Evolutionary conservation across 1,140 invertebrate genomes (phyloP).

Genomic region (Ips nitidus): DNA sequence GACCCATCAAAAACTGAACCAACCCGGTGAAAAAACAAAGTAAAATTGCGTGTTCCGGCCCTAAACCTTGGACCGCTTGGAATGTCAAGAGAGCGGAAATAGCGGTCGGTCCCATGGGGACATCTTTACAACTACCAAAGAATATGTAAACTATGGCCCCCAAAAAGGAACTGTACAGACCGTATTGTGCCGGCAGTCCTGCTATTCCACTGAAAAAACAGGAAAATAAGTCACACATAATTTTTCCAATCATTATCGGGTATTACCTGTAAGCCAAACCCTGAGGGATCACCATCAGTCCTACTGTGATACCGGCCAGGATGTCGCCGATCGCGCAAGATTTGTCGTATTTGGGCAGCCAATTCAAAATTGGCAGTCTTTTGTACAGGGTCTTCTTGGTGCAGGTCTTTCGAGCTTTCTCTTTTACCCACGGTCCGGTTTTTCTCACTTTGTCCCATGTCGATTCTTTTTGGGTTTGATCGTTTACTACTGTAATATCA

Average conservation of each 20-base stretch:
- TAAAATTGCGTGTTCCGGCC: constrained; percentile 75
- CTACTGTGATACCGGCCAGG: constrained; percentile 84
- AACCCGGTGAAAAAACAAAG: constrained; percentile 78
- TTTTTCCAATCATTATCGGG: not conserved
- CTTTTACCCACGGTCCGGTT: constrained; percentile 27
- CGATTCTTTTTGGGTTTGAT: constrained; percentile 9
- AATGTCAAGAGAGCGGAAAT: constrained; percentile 80
- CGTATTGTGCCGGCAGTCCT: constrained; percentile 78
- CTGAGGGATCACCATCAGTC: constrained; percentile 80
- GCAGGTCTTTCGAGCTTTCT: constrained; percentile 51
- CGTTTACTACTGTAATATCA: constrained; percentile 35
- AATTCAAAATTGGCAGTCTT: constrained; percentile 69
- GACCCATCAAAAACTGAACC: constrained; percentile 81
- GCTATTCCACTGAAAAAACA: constrained; percentile 77
- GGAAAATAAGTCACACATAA: constrained; percentile 43
- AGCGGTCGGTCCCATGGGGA: constrained; percentile 85
- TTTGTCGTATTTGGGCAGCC: constrained; percentile 71
- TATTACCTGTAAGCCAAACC: constrained; percentile 30
- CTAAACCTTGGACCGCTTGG: constrained; percentile 67
- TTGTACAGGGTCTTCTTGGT: constrained; percentile 71
- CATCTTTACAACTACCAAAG: constrained; percentile 87
- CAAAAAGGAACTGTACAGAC: constrained; percentile 88
- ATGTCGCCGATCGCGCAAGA: constrained; percentile 71
- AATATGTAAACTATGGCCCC: constrained; percentile 90
- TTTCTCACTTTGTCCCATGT: constrained; percentile 22